phyloP scores from a whole-genome alignment of 1,140 invertebrate species.

The Drosophila kurseongensis region DNA sequence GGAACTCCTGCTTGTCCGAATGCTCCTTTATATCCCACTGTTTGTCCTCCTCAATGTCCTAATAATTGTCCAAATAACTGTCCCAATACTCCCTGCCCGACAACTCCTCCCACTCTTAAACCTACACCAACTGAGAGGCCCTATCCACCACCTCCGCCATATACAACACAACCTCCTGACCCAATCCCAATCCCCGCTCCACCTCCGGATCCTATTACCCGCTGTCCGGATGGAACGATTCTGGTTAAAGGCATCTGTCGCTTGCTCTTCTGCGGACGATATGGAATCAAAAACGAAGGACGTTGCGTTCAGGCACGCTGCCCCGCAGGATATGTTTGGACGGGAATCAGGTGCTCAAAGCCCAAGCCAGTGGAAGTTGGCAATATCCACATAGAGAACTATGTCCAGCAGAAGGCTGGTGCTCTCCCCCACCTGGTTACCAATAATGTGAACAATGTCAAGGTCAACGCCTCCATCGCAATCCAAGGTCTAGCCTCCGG shows the following conservation, averaged over 20 bases:
- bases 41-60: neutral
- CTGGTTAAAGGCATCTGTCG: constrained; percentile 46
- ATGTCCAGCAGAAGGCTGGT: constrained; percentile 9
- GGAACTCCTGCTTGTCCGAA: constrained; percentile 1
- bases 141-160: neutral
- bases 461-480: constrained; percentile 58
- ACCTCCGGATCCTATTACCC: constrained; percentile 28
- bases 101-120: neutral
- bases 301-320: constrained; percentile 50
- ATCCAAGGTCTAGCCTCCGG: constrained; percentile 24
- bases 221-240: constrained; percentile 55
- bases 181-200: neutral
- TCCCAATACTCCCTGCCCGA: neutral
- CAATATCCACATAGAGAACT: constrained; percentile 50
- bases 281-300: constrained; percentile 23
- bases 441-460: constrained; percentile 57
- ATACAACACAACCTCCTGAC: neutral
- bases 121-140: neutral
- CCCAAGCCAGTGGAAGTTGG: constrained; percentile 27
- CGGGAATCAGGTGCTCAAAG: constrained; percentile 41
- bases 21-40: neutral
- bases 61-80: neutral
- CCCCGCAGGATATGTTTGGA: constrained; percentile 63
- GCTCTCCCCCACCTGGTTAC: constrained; percentile 29
- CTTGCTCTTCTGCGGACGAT: constrained; percentile 49